Evolutionary conservation across 2,797 vertebrate species (phyloP).

Genomic region (Mastacembelus armatus): DNA sequence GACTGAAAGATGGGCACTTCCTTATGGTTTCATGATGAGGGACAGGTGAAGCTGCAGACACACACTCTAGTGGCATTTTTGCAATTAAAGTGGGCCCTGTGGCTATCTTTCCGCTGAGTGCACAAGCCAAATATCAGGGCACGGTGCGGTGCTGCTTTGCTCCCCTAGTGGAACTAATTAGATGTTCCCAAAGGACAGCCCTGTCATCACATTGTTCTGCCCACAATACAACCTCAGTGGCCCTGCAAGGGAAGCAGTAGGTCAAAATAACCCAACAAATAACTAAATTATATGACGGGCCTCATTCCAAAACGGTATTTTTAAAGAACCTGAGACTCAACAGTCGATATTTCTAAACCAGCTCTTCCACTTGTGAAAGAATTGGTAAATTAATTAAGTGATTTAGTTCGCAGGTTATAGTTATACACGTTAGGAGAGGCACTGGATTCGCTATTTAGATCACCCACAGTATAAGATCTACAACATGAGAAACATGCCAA

Average conservation of each 20-base stretch:
- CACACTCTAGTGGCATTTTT: conserved; percentile 78
- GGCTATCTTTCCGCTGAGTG: conserved; percentile 83
- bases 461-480: too few relatives aligned
- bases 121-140: conserved; percentile 85
- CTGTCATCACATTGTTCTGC: conserved; percentile 82
- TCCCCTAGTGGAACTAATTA: conserved; percentile 85
- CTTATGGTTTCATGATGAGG: conserved; percentile 69
- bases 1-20: conserved; percentile 42
- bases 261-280: conserved; percentile 67
- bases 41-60: conserved; percentile 75
- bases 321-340: conserved; percentile 20
- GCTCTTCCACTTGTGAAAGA: neutral
- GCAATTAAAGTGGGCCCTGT: conserved; percentile 82
- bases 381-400: too few relatives aligned
- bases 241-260: conserved; percentile 55
- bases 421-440: too few relatives aligned
- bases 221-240: conserved; percentile 70
- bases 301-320: conserved; percentile 45
- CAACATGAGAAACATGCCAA: too few relatives aligned
- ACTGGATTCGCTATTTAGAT: too few relatives aligned
- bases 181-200: conserved; percentile 81
- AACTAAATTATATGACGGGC: conserved; percentile 56
- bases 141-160: conserved; percentile 73
- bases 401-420: too few relatives aligned
- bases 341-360: conserved; percentile 27